Evolutionary conservation across 2,113 vertebrate genomes (phyloP).

Genomic region (Eurypyga helias): DNA sequence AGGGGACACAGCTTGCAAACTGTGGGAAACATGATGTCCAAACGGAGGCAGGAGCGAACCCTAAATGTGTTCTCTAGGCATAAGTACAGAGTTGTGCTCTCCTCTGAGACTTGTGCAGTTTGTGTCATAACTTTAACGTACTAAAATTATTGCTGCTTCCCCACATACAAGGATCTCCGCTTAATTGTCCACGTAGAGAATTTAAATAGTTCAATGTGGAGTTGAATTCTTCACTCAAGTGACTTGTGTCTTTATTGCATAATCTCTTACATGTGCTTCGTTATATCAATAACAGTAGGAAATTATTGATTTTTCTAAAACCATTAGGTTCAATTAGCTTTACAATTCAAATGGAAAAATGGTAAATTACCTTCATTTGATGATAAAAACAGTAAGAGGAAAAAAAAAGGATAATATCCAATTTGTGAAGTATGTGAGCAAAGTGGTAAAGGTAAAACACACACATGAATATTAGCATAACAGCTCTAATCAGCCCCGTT

Average conservation of each 20-base stretch:
- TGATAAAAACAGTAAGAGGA: conserved; percentile 61
- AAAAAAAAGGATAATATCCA: conserved; percentile 37
- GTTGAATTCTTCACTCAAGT: conserved; percentile 72
- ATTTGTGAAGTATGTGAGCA: conserved; percentile 63
- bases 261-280: conserved; percentile 62
- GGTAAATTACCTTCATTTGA: conserved; percentile 69
- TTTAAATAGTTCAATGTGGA: conserved; percentile 51
- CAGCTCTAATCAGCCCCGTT: not conserved
- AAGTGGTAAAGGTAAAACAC: conserved; percentile 45
- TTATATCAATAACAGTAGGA: conserved; percentile 77
- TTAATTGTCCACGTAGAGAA: conserved; percentile 35
- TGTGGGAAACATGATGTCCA: accelerated
- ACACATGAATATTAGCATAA: conserved; percentile 4
- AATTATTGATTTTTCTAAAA: conserved; percentile 80
- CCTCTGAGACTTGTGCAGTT: not conserved
- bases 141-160: conserved; percentile 1
- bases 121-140: not conserved
- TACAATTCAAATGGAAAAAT: conserved; percentile 75
- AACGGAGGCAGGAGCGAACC: not conserved
- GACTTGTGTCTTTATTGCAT: conserved; percentile 68
- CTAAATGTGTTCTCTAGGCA: not conserved
- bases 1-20: not conserved
- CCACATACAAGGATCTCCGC: not conserved
- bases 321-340: conserved; percentile 82
- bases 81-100: not conserved